phyloP scores from a whole-genome alignment of 2,113 vertebrate genomes.

The Scophthalmus maximus region DNA sequence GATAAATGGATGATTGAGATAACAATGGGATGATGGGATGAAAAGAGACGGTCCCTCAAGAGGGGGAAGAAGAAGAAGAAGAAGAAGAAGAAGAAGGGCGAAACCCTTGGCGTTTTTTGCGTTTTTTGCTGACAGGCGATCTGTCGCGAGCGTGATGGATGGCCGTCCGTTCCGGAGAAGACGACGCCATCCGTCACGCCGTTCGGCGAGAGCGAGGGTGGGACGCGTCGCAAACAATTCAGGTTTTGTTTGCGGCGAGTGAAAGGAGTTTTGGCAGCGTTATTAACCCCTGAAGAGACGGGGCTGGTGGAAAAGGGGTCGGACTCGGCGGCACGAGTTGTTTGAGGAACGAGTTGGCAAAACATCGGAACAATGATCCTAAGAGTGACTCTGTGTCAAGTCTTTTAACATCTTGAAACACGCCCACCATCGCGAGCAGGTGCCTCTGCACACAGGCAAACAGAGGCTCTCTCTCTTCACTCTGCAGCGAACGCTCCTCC shows the following conservation, averaged over 20 bases:
- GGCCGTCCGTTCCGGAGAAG: not conserved
- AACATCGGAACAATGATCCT: too few relatives aligned
- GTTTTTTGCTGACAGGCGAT: constrained; percentile 14
- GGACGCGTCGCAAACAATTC: too few relatives aligned
- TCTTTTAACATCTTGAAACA: not conserved
- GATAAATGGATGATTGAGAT: constrained; percentile 40
- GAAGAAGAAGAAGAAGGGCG: not conserved
- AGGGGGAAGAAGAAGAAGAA: not conserved
- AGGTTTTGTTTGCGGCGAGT: too few relatives aligned
- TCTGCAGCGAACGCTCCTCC: constrained; percentile 25
- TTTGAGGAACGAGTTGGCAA: too few relatives aligned
- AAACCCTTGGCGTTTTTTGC: too few relatives aligned
- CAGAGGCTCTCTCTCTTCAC: constrained; percentile 23
- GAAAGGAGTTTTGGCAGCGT: too few relatives aligned
- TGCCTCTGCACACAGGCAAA: constrained; percentile 27
- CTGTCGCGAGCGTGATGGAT: constrained; percentile 10
- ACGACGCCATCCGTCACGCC: not conserved
- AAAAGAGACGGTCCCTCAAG: not conserved
- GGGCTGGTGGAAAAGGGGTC: too few relatives aligned
- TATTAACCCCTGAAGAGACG: too few relatives aligned
- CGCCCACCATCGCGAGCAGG: constrained; percentile 11
- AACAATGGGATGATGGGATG: constrained; percentile 9
- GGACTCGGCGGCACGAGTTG: too few relatives aligned
- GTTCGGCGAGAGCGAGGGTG: not conserved
- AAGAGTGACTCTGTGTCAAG: too few relatives aligned